Percentiles rank a stretch among this genome's conserved stretches.
Conservation (phyloP, 2,113 vertebrate genomes). For the Lophius piscatorius region DNA sequence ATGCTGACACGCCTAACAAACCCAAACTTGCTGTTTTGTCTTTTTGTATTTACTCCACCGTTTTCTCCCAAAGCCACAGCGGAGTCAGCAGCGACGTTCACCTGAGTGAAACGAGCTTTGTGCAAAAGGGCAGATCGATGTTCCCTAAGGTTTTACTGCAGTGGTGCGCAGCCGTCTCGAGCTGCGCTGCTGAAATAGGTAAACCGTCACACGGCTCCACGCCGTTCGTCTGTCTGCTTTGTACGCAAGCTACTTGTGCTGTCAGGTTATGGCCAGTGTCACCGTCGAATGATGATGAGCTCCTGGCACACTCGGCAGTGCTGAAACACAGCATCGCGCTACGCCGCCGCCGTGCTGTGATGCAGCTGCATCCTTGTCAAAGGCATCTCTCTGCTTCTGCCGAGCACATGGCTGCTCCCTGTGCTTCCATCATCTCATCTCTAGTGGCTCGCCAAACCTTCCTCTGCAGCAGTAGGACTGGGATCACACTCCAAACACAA, state of each 20-base stretch:
- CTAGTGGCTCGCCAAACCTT: slow-evolving; percentile 45
- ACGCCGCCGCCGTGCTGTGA: slow-evolving; percentile 36
- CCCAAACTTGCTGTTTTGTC: slow-evolving; percentile 51
- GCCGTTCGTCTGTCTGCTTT: slow-evolving; percentile 61
- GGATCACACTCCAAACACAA: slow-evolving; percentile 18
- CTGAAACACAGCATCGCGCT: slow-evolving; percentile 38
- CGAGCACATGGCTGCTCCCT: slow-evolving; percentile 65
- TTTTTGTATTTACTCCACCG: slow-evolving; percentile 59
- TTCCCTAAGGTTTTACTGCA: slow-evolving; percentile 82
- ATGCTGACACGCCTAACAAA: slow-evolving; percentile 36
- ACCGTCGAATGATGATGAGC: slow-evolving; percentile 33
- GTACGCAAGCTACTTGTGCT: slow-evolving; percentile 58
- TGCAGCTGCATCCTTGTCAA: slow-evolving; percentile 57
- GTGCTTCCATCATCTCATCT: slow-evolving; percentile 65
- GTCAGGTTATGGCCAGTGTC: slow-evolving; percentile 34
- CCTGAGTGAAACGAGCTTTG: slow-evolving; percentile 68
- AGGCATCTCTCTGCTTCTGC: slow-evolving; percentile 55
- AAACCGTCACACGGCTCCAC: slow-evolving; percentile 53
- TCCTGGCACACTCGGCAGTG: slow-evolving; percentile 9
- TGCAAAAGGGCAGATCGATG: slow-evolving; percentile 74
- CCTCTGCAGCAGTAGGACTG: slow-evolving; percentile 30
- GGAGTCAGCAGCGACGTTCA: slow-evolving; percentile 48
- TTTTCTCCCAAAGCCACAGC: slow-evolving; percentile 60
- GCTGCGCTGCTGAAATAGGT: slow-evolving; percentile 78
- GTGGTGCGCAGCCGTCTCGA: slow-evolving; percentile 75